Evolutionary conservation across 2,797 vertebrate genomes (phyloP).

Genomic region (Periophthalmus magnuspinnatus): DNA sequence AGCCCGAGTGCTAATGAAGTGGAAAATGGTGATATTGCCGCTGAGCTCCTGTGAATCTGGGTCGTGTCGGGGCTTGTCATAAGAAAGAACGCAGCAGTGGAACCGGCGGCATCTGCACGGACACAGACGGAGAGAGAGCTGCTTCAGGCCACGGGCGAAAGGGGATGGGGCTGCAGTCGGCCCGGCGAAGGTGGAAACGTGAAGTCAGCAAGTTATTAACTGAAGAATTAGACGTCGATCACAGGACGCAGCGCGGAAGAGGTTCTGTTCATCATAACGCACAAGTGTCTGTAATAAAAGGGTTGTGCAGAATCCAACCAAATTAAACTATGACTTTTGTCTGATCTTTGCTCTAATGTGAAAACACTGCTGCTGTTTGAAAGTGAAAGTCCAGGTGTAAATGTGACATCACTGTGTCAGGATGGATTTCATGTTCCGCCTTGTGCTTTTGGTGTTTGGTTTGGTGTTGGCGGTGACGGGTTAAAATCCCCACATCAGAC

Average conservation of each 20-base stretch:
- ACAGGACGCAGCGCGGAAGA: slow-evolving; percentile 1
- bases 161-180: slow-evolving; percentile 11
- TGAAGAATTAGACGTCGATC: slow-evolving; percentile 23
- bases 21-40: slow-evolving; percentile 34
- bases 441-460: not conserved
- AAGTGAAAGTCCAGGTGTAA: not conserved
- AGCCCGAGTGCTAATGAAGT: slow-evolving; percentile 50
- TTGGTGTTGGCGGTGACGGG: not conserved
- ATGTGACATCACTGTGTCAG: not conserved
- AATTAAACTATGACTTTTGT: not conserved
- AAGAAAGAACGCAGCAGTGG: slow-evolving; percentile 33
- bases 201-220: not conserved
- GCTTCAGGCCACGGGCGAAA: slow-evolving; percentile 31
- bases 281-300: not conserved
- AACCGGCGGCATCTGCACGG: slow-evolving; percentile 53
- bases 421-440: not conserved
- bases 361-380: slow-evolving; percentile 3
- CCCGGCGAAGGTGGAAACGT: slow-evolving; percentile 22
- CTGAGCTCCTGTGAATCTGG: slow-evolving; percentile 41
- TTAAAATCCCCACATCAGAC: not conserved
- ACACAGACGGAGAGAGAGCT: slow-evolving; percentile 19
- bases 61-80: slow-evolving; percentile 54
- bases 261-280: slow-evolving; percentile 6
- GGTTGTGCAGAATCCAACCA: slow-evolving; percentile 6
- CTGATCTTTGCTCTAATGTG: slow-evolving; percentile 4